These are phyloP conservation scores for Austrofundulus limnaeus DNA, from an alignment of 2,113 vertebrate genomes.

Conservation along the genomic window DNA sequence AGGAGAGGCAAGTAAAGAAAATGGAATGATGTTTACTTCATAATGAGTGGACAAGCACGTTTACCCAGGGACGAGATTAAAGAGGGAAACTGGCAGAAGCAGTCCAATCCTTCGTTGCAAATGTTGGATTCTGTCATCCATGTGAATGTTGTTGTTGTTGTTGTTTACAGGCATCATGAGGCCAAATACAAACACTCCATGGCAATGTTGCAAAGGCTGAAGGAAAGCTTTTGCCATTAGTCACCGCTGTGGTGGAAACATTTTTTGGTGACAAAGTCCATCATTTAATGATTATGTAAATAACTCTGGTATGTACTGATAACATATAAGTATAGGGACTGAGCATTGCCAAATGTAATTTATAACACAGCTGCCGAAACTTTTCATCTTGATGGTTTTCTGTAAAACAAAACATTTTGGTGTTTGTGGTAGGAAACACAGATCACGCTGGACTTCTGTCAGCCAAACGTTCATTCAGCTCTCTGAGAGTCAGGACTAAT, in stretches of 20 bases:
- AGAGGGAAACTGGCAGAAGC: not conserved
- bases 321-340: too few relatives aligned
- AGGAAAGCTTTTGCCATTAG: not conserved
- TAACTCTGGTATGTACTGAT: too few relatives aligned
- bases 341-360: not conserved
- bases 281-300: too few relatives aligned
- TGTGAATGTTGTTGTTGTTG: too few relatives aligned
- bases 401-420: not conserved
- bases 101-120: not conserved
- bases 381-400: not conserved
- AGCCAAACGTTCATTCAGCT: conserved; percentile 1
- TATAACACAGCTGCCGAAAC: not conserved
- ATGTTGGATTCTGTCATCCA: not conserved
- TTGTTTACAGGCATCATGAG: not conserved
- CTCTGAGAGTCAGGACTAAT: conserved; percentile 17
- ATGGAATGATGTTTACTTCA: too few relatives aligned
- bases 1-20: too few relatives aligned
- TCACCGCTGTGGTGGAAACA: not conserved
- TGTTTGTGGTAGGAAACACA: conserved; percentile 2
- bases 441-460: conserved; percentile 7
- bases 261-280: too few relatives aligned
- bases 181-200: not conserved
- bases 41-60: too few relatives aligned
- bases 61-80: not conserved
- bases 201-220: not conserved